A percentile compares a stretch with the other conserved stretches of the same genome.
Conservation (phyloP, 2,113 vertebrate genomes). For the Excalfactoria chinensis region DNA sequence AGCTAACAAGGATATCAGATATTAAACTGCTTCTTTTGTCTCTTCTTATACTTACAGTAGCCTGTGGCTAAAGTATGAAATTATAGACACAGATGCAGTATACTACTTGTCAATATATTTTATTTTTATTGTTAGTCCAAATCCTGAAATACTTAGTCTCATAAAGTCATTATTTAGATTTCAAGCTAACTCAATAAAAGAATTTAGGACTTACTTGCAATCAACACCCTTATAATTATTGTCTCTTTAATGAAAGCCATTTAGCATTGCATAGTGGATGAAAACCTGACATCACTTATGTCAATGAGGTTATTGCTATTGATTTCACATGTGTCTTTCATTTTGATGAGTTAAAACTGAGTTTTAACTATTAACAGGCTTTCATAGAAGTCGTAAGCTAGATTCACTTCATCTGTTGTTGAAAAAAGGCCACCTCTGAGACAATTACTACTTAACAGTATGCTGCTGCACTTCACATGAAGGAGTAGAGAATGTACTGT, state of each 20-base stretch:
- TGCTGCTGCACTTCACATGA: not conserved
- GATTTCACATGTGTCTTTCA: conserved; percentile 28
- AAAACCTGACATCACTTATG: conserved; percentile 19
- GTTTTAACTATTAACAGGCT: conserved; percentile 2
- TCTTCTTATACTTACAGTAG: not conserved
- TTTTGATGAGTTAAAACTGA: not conserved
- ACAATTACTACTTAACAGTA: not conserved
- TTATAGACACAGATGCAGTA: not conserved
- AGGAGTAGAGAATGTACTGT: not conserved
- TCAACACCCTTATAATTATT: conserved; percentile 22
- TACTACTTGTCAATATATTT: not conserved
- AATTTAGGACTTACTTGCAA: conserved; percentile 2
- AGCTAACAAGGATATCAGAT: not conserved
- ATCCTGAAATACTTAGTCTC: not conserved
- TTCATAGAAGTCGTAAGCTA: not conserved
- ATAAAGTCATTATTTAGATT: conserved; percentile 33
- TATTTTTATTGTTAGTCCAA: not conserved
- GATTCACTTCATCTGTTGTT: not conserved
- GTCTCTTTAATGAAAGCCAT: conserved; percentile 35
- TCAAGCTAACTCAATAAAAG: not conserved
- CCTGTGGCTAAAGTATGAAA: not conserved
- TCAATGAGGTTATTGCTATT: conserved; percentile 15
- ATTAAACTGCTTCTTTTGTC: not conserved
- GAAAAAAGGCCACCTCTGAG: not conserved
- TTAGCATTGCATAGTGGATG: not conserved